Evolutionary conservation across 2,888 invertebrate species (phyloP).

Genomic region (Netelia fuscicornis): DNA sequence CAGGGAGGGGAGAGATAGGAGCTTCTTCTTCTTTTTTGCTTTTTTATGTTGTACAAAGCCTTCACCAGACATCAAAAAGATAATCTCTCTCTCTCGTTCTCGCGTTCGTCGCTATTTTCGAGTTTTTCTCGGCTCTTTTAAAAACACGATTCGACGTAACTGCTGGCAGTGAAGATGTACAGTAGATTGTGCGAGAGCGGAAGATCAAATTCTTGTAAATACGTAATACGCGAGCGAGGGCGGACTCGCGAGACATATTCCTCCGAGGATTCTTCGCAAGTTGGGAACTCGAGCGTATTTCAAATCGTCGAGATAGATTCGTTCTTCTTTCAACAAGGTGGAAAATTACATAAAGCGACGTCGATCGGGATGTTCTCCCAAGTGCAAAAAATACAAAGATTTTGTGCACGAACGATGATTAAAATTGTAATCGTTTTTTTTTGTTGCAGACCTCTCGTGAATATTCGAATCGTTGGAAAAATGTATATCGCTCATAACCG

Average conservation of each 20-base stretch:
- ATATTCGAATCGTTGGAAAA: background rate
- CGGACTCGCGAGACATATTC: background rate
- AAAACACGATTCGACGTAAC: constrained; percentile 33
- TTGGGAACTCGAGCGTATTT: too few species aligned
- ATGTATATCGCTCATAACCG: background rate
- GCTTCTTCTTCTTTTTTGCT: background rate
- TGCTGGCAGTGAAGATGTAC: constrained; percentile 7
- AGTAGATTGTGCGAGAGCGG: constrained; percentile 8
- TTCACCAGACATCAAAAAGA: constrained; percentile 12
- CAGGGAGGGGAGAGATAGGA: background rate
- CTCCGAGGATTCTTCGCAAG: too few species aligned
- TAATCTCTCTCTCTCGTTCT: background rate
- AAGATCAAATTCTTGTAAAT: constrained; percentile 43
- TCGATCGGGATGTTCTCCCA: background rate
- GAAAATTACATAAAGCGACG: background rate
- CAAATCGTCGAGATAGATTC: too few species aligned
- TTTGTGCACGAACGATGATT: too few species aligned
- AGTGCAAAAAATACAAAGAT: too few species aligned
- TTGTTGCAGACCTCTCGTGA: background rate
- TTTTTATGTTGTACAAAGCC: background rate
- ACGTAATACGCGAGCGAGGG: constrained; percentile 21
- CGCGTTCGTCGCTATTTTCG: background rate
- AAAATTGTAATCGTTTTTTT: too few species aligned
- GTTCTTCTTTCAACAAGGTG: background rate
- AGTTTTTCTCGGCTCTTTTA: constrained; percentile 1